Base-by-base conservation (phyloP, 2,113 vertebrate genomes). In the Myodes glareolus region DNA sequence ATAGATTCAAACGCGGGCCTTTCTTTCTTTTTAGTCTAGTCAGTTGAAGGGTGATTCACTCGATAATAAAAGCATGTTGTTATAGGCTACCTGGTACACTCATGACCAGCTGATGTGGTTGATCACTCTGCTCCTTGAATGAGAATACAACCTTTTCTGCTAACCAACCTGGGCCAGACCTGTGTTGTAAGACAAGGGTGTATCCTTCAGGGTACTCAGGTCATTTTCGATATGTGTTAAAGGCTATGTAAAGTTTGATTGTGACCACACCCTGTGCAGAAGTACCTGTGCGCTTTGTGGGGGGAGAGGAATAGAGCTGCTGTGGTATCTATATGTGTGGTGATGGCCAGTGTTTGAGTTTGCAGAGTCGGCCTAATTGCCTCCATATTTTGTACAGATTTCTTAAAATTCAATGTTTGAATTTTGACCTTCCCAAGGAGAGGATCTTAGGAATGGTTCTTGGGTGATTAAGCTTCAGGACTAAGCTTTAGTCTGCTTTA, bases 131-230 rank as follows among this genome's bases (percentile, higher is more conserved):
- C 87, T 92, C n/a, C 39, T 39, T 77, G 94, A 90, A 94, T 58
- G 91, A 90, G 93, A 58, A 88, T 96, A 97, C 96, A 97, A 96
- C 65, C 6, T 0, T 94, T 93, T 58, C 50, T 95, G 81, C 47
- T 96, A 95, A 96, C 91, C 91, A 97, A 91, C 97, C 95, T 73
- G 89, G 94, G 81, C 52, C 82, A 27, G 23, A 97, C 86, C 94
- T 97, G 93, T 91, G 97, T 97, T 98, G 95, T 98, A 96, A 97
- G 98, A 89, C 31, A 70, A 93, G 58, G 91, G 94, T 75, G 78
- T 95, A 61, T 45, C 77, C 86, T 90, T 21, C 21, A 76, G 55
- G 92, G 87, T 76, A 77, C n/a, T 23, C 0, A 0, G 91, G 78
- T 91, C 87, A 85, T 92, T 92, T 95, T 92, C 87, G 95, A 5